Conservation (phyloP, 1,140 invertebrate genomes). For the Drosophila ananassae region DNA sequence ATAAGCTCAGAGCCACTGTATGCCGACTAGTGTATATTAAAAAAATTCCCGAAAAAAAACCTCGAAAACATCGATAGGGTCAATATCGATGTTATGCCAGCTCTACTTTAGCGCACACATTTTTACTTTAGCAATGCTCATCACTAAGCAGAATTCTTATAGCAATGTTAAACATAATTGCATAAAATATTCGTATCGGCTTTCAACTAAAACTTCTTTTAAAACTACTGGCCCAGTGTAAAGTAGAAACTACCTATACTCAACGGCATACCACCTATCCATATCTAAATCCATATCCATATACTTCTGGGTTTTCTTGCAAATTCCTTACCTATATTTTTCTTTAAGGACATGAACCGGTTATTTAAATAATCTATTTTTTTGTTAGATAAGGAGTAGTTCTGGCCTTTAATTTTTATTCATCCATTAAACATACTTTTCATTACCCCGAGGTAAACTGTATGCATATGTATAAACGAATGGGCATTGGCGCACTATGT, state of each 20-base stretch:
- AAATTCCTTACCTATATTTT: conserved; percentile 13
- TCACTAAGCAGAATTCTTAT: no score
- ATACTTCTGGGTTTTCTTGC: conserved; percentile 8
- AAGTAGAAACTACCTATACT: conserved; percentile 16
- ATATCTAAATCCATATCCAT: conserved; percentile 4
- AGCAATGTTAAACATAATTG: background rate
- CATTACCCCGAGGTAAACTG: conserved; percentile 6
- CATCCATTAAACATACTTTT: conserved; percentile 6
- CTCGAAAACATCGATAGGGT: no score
- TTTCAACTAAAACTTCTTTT: conserved; percentile 6
- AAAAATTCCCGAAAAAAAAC: no score
- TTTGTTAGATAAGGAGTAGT: conserved; percentile 10
- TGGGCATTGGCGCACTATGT: conserved; percentile 14
- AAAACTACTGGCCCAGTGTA: conserved; percentile 31
- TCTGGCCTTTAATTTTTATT: conserved; percentile 13
- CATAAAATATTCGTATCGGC: conserved; percentile 6
- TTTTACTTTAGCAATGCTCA: no score
- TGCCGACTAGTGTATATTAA: no score
- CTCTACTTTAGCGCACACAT: no score
- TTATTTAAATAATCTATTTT: conserved; percentile 7
- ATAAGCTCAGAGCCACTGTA: no score
- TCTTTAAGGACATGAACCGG: conserved; percentile 5
- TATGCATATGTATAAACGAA: no score
- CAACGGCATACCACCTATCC: conserved; percentile 15
- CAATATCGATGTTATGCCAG: no score